Percentiles rank a stretch among this genome's conserved stretches.
phyloP scores from a whole-genome alignment of 1,140 invertebrate genomes.

The Cyclargus thomasi region DNA sequence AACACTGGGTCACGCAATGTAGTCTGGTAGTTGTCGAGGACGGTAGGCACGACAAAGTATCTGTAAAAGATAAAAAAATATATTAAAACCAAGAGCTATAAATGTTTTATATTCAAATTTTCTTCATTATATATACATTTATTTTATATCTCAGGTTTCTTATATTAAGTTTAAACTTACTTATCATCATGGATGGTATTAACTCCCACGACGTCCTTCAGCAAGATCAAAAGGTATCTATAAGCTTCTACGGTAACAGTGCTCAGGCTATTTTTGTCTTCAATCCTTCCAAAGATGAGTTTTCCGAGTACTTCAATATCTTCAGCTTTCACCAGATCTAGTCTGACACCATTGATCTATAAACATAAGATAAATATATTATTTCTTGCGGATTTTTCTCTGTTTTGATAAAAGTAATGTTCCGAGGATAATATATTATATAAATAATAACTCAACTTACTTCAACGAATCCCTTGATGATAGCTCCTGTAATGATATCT shows the following conservation, averaged over 20 bases:
- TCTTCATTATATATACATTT: too few relatives aligned
- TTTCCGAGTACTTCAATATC: conserved; percentile 56
- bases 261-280: conserved; percentile 35
- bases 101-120: too few relatives aligned
- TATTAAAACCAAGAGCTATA: neutral
- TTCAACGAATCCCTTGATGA: conserved; percentile 78
- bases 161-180: conserved; percentile 46
- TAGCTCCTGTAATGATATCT: conserved; percentile 78
- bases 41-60: conserved; percentile 70
- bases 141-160: neutral
- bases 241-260: conserved; percentile 42
- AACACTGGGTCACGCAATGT: conserved; percentile 82
- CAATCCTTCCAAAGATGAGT: conserved; percentile 52
- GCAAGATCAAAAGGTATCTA: conserved; percentile 54
- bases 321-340: conserved; percentile 50
- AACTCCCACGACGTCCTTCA: conserved; percentile 52
- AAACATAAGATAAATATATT: conserved; percentile 20
- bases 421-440: too few relatives aligned
- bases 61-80: conserved; percentile 37
- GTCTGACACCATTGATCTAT: conserved; percentile 51
- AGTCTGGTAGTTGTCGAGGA: conserved; percentile 76
- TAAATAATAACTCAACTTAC: conserved; percentile 41
- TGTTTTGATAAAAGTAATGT: neutral
- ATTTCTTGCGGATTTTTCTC: neutral
- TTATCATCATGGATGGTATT: conserved; percentile 47